Evolutionary conservation across 2,888 invertebrate genomes (phyloP).

Genomic region (Entomobrya proxima): DNA sequence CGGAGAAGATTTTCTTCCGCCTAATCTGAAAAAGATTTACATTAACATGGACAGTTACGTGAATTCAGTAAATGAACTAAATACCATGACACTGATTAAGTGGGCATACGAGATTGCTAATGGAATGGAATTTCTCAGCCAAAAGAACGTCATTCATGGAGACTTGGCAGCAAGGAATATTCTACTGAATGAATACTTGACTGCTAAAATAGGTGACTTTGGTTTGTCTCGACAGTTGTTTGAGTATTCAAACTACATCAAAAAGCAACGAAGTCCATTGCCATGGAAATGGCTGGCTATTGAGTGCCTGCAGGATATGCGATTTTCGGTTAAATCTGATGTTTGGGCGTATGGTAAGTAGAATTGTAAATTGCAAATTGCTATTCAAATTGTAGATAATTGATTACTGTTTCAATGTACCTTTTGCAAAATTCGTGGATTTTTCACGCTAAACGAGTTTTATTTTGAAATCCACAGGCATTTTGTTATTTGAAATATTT

Average conservation of each 20-base stretch:
- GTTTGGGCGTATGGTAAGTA: conserved; percentile 77
- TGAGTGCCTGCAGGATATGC: conserved; percentile 66
- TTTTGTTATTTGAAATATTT: conserved; percentile 75
- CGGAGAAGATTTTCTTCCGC: neutral
- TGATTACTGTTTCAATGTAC: too few species aligned
- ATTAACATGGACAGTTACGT: conserved; percentile 10
- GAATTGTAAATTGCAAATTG: too few species aligned
- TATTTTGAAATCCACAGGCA: too few species aligned
- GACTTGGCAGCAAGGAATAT: conserved; percentile 45
- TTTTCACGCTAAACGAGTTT: too few species aligned
- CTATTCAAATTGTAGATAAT: too few species aligned
- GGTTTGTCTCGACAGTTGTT: conserved; percentile 64
- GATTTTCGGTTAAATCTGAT: conserved; percentile 76
- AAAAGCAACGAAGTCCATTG: conserved; percentile 43
- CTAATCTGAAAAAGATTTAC: neutral
- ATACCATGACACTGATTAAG: conserved; percentile 8
- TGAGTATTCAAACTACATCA: conserved; percentile 60
- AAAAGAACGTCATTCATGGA: conserved; percentile 61
- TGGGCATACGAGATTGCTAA: conserved; percentile 53
- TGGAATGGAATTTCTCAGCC: conserved; percentile 61
- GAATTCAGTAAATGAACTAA: neutral
- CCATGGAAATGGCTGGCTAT: conserved; percentile 76
- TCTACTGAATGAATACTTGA: neutral
- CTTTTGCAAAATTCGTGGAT: too few species aligned
- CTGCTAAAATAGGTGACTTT: conserved; percentile 65